Conservation (phyloP, 2,888 invertebrate species). For the Tortrix viridana region DNA sequence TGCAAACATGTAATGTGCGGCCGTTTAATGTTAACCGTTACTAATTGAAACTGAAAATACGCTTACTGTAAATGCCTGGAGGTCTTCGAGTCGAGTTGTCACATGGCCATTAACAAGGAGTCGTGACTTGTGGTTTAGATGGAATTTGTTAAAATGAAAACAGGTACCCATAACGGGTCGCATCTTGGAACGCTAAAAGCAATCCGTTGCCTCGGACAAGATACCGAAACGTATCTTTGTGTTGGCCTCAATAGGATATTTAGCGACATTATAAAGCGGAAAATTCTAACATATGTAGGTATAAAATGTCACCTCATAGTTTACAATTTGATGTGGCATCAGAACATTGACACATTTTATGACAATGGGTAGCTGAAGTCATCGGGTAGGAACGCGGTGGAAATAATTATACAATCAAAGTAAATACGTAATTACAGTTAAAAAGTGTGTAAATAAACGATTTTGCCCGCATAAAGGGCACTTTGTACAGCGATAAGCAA, state of each 20-base stretch:
- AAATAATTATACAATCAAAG: conserved; percentile 6
- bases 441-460: conserved; percentile 38
- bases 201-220: not conserved
- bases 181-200: conserved; percentile 11
- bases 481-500: conserved; percentile 43
- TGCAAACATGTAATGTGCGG: not conserved
- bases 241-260: conserved; percentile 1
- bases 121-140: conserved; percentile 33
- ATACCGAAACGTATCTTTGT: not conserved
- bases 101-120: conserved; percentile 15
- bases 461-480: conserved; percentile 40
- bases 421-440: conserved; percentile 18
- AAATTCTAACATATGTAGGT: not conserved
- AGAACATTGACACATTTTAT: conserved; percentile 8
- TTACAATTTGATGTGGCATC: not conserved
- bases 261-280: conserved; percentile 6
- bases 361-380: conserved; percentile 11
- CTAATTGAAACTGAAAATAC: conserved; percentile 20
- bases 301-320: not conserved
- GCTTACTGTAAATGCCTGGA: conserved; percentile 5
- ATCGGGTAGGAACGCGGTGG: conserved; percentile 3
- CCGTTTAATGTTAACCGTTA: conserved; percentile 14
- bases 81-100: conserved; percentile 23
- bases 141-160: conserved; percentile 21
- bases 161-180: conserved; percentile 17